Base-by-base conservation (phyloP, 2,113 vertebrate species). In the Campylomormyrus tamandua region DNA sequence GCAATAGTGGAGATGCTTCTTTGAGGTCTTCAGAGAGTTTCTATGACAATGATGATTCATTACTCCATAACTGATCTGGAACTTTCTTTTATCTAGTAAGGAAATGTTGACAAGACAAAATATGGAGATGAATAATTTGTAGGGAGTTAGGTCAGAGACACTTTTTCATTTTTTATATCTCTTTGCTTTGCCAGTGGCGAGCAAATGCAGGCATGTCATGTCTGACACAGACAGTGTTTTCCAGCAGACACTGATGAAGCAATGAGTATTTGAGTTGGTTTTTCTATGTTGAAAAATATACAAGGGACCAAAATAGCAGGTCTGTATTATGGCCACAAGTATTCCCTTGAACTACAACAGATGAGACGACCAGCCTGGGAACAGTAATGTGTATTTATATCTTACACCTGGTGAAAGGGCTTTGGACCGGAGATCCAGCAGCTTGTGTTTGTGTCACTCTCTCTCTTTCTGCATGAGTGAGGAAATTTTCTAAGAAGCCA, bases 311-410 rank as follows among this genome's bases (percentile, higher is more conserved):
- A 74, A 88, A 88, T 48, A 48, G 62, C 3, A 35, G n/a, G 42
- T 66, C 39, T 53, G 31, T 46, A 46, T 62, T 62, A 46, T 1
- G 39, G 17, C 89, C 39, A 62, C 39, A 48, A 48, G 70, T 35
- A 19, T 8, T 83, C 62, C 50, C 21, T 87, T 49, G 53, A 84
- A 84, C 70, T 89, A 50, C 35, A 83, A 39, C 49, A 66, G 83
- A 85, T 80, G n/a, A 87, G 45, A 7, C 66, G 52, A 74, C 80
- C 87, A 66, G 87, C 53, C 86, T 66, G 74, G 45, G 84, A 84
- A 66, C 87, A 88, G 88, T 80, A 87, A 77, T 58, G 46, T 90
- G 74, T 90, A 92, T 92, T 91, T 92, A 89, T 92, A 91, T 89
- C 90, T 46, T 49, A 39, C 91, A 91, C 87, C 90, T 92, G 90